phyloP scores from a whole-genome alignment of 2,888 invertebrate genomes.

The Drosophila mercatorum region DNA sequence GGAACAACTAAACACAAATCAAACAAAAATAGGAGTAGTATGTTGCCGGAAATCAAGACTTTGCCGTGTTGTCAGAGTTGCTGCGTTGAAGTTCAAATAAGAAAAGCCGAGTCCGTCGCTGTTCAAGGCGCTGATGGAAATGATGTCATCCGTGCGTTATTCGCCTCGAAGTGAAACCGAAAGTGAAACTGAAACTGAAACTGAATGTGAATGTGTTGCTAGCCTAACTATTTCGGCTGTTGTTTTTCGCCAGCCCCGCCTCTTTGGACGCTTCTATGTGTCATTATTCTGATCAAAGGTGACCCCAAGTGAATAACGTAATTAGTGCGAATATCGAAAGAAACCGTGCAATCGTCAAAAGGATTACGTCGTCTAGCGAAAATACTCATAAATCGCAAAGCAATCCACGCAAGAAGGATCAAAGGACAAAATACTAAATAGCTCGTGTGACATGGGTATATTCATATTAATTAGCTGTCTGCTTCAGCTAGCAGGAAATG shows the following conservation, averaged over 20 bases:
- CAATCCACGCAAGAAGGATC: slow-evolving; percentile 23
- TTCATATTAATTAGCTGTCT: slow-evolving; percentile 67
- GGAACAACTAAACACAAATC: neutral
- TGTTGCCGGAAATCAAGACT: slow-evolving; percentile 58
- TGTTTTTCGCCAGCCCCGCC: slow-evolving; percentile 37
- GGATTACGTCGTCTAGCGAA: slow-evolving; percentile 44
- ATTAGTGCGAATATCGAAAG: slow-evolving; percentile 26
- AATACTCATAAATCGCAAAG: slow-evolving; percentile 3
- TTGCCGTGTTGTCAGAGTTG: neutral
- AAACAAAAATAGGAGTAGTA: slow-evolving; percentile 31
- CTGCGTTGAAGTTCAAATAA: neutral
- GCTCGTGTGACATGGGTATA: slow-evolving; percentile 71
- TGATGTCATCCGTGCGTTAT: slow-evolving; percentile 59
- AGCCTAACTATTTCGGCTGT: slow-evolving; percentile 31
- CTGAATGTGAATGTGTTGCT: slow-evolving; percentile 43
- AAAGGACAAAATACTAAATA: neutral
- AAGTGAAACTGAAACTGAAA: neutral
- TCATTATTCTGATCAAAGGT: slow-evolving; percentile 52
- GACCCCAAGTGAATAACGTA: slow-evolving; percentile 39
- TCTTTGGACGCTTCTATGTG: slow-evolving; percentile 48
- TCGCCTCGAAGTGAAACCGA: slow-evolving; percentile 60
- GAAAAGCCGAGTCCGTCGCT: slow-evolving; percentile 6
- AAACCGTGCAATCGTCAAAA: slow-evolving; percentile 41
- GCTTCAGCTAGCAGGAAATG: slow-evolving; percentile 65
- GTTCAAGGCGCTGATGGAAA: slow-evolving; percentile 65